phyloP scores from a whole-genome alignment of 1,140 invertebrate genomes.

The Anastrepha obliqua region DNA sequence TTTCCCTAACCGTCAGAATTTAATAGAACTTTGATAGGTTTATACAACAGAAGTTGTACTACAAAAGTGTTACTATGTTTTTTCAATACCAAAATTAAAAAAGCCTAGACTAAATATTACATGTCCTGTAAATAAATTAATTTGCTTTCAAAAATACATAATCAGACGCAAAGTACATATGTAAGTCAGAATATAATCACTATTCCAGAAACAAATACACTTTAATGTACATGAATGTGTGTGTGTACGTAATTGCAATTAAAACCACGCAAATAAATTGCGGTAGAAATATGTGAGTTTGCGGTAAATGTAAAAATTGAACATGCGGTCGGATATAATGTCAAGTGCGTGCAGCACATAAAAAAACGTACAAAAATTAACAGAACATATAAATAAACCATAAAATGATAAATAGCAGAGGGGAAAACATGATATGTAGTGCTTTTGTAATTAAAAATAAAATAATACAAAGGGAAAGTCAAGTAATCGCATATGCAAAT shows the following conservation, averaged over 20 bases:
- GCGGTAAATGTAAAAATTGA: slow-evolving; percentile 19
- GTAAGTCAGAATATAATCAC: no score
- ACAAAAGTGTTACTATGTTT: no score
- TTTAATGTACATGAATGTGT: background rate
- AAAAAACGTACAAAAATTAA: background rate
- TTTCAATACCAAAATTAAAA: no score
- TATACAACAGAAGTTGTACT: no score
- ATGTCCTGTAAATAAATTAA: no score
- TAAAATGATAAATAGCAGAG: background rate
- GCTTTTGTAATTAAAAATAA: slow-evolving; percentile 29
- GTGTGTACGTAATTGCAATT: background rate
- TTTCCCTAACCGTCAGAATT: no score
- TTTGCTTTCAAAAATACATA: no score
- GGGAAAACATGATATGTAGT: background rate
- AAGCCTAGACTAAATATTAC: no score
- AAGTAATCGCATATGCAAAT: background rate
- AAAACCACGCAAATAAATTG: slow-evolving; percentile 40
- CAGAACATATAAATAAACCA: background rate
- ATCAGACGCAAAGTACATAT: no score
- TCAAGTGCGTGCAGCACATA: slow-evolving; percentile 19
- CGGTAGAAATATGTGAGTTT: slow-evolving; percentile 42
- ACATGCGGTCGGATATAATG: slow-evolving; percentile 6
- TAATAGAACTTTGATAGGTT: no score
- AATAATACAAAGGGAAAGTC: background rate
- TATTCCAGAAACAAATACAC: background rate